phyloP scores from a whole-genome alignment of 2,113 vertebrate genomes.

The Trogon melanurus region DNA sequence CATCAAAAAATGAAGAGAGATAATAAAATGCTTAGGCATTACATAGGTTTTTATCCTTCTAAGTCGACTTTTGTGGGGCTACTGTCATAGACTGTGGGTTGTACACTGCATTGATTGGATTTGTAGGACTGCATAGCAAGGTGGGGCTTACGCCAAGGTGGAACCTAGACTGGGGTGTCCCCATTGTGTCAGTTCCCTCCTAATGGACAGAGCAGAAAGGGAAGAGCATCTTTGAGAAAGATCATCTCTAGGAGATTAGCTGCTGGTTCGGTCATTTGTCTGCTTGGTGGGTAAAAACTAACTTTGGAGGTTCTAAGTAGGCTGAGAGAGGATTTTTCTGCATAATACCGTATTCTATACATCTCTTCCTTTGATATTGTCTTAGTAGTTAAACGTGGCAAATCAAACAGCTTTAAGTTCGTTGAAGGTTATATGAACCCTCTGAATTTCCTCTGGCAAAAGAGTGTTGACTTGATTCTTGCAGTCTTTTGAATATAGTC shows the following conservation, averaged over 20 bases:
- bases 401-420: neutral
- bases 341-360: neutral
- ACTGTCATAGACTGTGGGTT: neutral
- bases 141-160: neutral
- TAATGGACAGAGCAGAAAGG: neutral
- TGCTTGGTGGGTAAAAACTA: neutral
- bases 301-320: neutral
- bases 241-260: neutral
- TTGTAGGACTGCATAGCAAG: neutral
- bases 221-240: neutral
- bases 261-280: neutral
- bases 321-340: neutral
- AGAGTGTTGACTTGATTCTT: neutral
- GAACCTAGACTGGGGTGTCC: neutral
- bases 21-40: neutral
- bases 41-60: neutral
- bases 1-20: neutral
- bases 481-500: neutral
- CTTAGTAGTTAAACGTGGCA: neutral
- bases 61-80: neutral
- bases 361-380: neutral
- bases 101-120: neutral
- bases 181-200: neutral
- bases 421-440: neutral
- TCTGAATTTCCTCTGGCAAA: neutral